Conservation (phyloP, 2,113 vertebrate species). For the Lutjanus erythropterus region DNA sequence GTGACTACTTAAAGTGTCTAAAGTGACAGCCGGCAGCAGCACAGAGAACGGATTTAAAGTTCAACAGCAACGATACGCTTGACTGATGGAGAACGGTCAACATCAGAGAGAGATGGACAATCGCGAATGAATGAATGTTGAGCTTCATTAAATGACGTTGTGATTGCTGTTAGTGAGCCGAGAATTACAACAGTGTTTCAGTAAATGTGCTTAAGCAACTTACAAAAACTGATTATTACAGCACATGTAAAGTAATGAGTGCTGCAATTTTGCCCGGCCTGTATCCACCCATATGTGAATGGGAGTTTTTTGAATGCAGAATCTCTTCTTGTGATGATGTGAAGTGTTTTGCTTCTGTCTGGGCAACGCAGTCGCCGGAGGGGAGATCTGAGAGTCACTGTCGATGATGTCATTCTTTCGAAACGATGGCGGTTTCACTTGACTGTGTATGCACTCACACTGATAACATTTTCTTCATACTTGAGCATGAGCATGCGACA, state of each 20-base stretch:
- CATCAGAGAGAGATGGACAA: no score
- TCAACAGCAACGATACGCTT: no score
- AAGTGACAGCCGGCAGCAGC: no score
- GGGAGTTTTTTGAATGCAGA: neutral
- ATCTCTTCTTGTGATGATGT: neutral
- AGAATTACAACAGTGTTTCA: neutral
- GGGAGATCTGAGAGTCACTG: neutral
- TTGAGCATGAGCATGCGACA: neutral
- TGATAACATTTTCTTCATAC: conserved; percentile 26
- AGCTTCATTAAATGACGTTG: neutral
- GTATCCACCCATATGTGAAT: neutral
- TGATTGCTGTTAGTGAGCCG: neutral
- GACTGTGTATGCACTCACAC: neutral
- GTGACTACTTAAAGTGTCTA: no score
- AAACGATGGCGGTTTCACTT: conserved; percentile 24
- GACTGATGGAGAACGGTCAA: no score
- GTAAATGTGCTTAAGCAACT: neutral
- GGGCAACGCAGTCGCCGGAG: neutral
- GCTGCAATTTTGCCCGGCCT: neutral
- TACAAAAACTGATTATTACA: conserved; percentile 8
- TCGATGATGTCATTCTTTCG: conserved; percentile 30
- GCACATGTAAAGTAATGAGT: neutral
- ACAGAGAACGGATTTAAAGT: no score
- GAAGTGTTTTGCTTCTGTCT: neutral
- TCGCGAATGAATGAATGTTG: neutral